phyloP scores from a whole-genome alignment of 2,797 vertebrate genomes.

The Oophaga sylvatica region DNA sequence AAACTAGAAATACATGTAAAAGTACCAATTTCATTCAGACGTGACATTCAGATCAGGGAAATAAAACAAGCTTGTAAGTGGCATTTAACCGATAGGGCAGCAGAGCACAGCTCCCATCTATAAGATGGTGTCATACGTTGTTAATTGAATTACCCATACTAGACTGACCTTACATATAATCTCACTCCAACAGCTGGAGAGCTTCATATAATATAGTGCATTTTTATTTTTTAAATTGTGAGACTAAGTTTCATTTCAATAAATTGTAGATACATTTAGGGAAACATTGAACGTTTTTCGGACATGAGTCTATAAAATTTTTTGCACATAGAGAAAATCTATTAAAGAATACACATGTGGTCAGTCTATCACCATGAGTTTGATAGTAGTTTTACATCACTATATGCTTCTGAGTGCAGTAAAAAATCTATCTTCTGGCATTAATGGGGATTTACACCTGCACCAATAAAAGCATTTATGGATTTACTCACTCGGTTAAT shows the following conservation, averaged over 20 bases:
- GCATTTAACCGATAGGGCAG: background rate
- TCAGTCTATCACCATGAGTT: too few species aligned
- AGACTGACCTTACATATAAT: background rate
- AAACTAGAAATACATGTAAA: background rate
- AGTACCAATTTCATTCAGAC: background rate
- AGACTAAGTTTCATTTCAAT: too few species aligned
- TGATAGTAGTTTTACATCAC: too few species aligned
- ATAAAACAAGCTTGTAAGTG: conserved; percentile 6
- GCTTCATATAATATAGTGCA: too few species aligned
- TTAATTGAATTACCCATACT: conserved; percentile 25
- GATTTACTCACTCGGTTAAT: too few species aligned
- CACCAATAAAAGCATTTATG: background rate
- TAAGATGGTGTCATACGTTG: background rate
- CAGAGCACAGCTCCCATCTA: background rate
- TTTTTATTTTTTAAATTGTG: too few species aligned
- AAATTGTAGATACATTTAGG: too few species aligned
- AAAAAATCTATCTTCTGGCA: background rate
- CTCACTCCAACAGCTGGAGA: too few species aligned
- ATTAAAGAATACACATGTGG: too few species aligned
- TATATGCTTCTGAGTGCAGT: too few species aligned
- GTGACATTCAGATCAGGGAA: background rate
- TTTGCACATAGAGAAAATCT: too few species aligned
- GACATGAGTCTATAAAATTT: background rate
- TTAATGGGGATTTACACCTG: background rate
- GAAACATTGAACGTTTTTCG: too few species aligned